Evolutionary conservation across 2,797 vertebrate genomes (phyloP), one percentile per base, ranked within the genome.

Genomic region (Anabacerthia variegaticeps): DNA sequence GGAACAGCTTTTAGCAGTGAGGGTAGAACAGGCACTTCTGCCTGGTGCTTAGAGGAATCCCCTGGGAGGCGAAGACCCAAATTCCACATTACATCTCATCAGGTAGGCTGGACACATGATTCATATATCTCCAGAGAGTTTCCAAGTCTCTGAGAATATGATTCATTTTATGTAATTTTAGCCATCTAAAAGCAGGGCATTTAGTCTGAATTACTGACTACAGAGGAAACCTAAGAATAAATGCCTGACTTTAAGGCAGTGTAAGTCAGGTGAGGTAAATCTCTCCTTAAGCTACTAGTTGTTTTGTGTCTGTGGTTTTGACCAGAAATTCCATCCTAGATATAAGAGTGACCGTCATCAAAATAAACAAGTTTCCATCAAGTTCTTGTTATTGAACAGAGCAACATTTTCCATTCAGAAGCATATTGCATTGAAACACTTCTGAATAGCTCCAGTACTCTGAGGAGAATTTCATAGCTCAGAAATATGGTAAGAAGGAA

Each of bases 251-350:
- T 76, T 34, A 59, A 78, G 79, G 78, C 76, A 84, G 66, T 34
- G 55, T 43, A 78, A 92, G 79, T 92, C 89, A 96, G 96, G 94
- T 95, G 80, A 96, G 92, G 94, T 95, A 92, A 95, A 78, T 88
- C 58, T 86, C 62, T 92, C 69, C 76, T 27, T 81, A 36, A 81
- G 46, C 23, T 84, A 34, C 36, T 69, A 63, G 15, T 37, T 95
- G 56, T 88, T 96, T 83, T 93, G 19, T 55, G 62, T 72, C 58
- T 78, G 61, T 93, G 96, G 90, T 92, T 95, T 91, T 89, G 79
- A 92, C 73, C 73, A 97, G 73, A 90, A 95, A 88, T 86, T 93
- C 85, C 66, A 63, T 73, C 51, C 28, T 76, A 79, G 39, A 76
- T 3, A 0, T 90, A 81, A 89, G 82, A 95, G 69, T 84, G 67